A percentile compares a stretch with the other conserved stretches of the same genome.
Evolutionary conservation across 2,888 invertebrate genomes (phyloP).

Genomic region (Thalpophila matura): DNA sequence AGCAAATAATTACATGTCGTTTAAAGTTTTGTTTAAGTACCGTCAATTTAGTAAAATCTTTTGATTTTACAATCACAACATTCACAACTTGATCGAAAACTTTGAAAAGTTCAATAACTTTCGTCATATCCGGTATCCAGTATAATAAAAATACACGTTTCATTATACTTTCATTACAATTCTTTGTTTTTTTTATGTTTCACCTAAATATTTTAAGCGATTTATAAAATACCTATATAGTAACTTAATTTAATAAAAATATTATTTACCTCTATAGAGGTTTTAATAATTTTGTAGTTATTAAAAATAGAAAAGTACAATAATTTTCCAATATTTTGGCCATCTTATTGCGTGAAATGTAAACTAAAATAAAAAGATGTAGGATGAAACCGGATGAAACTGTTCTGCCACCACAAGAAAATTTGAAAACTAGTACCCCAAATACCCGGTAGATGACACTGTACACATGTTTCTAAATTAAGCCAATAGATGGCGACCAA

Average conservation of each 20-base stretch:
- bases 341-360: constrained; percentile 23
- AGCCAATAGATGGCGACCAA: constrained; percentile 17
- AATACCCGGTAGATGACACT: constrained; percentile 34
- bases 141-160: constrained; percentile 9
- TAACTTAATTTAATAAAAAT: not conserved
- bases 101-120: constrained; percentile 29
- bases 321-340: not conserved
- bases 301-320: no score
- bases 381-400: constrained; percentile 1
- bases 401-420: not conserved
- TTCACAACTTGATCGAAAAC: not conserved
- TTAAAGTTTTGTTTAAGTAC: constrained; percentile 35
- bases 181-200: not conserved
- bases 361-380: not conserved
- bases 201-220: no score
- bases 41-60: no score
- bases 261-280: no score
- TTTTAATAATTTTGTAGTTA: no score
- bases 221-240: no score
- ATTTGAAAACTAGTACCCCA: not conserved
- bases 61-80: not conserved
- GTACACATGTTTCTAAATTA: not conserved
- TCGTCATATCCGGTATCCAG: constrained; percentile 26
- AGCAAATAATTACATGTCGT: not conserved
- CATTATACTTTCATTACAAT: no score